Conservation (phyloP, 2,797 vertebrate species). For the Aphelocoma californica region DNA sequence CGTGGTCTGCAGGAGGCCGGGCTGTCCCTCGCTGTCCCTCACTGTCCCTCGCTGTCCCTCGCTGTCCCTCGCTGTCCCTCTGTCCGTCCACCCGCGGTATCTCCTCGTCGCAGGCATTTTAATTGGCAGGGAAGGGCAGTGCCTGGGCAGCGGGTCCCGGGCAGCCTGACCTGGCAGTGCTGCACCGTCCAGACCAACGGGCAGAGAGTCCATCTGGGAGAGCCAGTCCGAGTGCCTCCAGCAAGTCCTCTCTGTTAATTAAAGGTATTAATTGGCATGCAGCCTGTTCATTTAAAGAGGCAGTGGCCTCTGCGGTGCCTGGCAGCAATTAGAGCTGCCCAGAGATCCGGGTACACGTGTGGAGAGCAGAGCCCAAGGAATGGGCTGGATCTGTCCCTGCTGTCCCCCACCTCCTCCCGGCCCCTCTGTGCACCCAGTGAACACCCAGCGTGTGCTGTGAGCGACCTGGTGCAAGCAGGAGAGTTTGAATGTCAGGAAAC, state of each 20-base stretch:
- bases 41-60: not conserved
- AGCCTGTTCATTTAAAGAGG: slow-evolving; percentile 6
- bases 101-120: not conserved
- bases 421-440: not conserved
- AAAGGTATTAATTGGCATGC: slow-evolving; percentile 44
- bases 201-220: slow-evolving; percentile 25
- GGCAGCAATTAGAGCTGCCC: not conserved
- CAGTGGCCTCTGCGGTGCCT: not conserved
- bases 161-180: not conserved
- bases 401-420: not conserved
- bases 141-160: not conserved
- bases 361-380: too few species aligned
- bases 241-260: slow-evolving; percentile 21
- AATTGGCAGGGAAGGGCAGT: not conserved
- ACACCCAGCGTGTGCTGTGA: fast-evolving
- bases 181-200: fast-evolving
- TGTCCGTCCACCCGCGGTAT: not conserved
- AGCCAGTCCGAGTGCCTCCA: not conserved
- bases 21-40: not conserved
- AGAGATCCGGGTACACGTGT: fast-evolving
- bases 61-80: not conserved
- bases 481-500: not conserved
- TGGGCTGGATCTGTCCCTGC: not conserved
- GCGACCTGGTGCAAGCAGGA: not conserved
- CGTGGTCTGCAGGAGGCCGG: not conserved